These are phyloP conservation scores for Oxycera nigricornis DNA, from an alignment of 2,888 invertebrate species.

Conservation along the genomic window DNA sequence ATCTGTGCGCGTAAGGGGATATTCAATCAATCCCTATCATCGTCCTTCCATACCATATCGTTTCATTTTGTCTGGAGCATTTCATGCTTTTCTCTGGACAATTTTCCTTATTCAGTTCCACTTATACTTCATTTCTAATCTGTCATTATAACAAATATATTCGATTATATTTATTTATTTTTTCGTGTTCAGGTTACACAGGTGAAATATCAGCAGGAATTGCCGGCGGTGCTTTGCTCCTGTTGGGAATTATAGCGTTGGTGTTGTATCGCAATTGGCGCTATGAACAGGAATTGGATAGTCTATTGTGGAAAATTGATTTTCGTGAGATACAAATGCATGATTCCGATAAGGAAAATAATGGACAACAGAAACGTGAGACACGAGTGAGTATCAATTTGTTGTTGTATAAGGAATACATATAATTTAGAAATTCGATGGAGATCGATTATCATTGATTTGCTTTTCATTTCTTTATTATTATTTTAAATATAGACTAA, in stretches of 20 bases:
- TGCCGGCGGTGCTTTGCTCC: conserved; percentile 75
- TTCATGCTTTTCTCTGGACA: not conserved
- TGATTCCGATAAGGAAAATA: conserved; percentile 64
- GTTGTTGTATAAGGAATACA: not conserved
- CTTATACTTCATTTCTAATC: not conserved
- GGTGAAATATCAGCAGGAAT: conserved; percentile 81
- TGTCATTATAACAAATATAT: not conserved
- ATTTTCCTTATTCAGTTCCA: not conserved
- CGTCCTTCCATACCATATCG: not conserved
- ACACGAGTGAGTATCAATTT: conserved; percentile 54
- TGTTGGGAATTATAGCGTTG: conserved; percentile 75
- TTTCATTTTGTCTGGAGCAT: not conserved
- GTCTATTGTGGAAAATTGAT: conserved; percentile 92
- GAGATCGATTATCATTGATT: conserved; percentile 3
- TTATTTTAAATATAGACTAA: no score
- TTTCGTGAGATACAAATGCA: conserved; percentile 85
- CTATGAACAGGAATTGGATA: conserved; percentile 92
- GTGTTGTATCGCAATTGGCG: conserved; percentile 89
- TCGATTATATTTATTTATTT: not conserved
- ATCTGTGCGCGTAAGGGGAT: not conserved
- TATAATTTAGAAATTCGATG: not conserved
- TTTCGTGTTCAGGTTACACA: conserved; percentile 72
- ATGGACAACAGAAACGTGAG: conserved; percentile 55
- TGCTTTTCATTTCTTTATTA: no score
- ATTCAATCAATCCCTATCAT: conserved; percentile 8